Conservation (phyloP, 2,888 invertebrate genomes). For the Drosophila nr. fundita region DNA sequence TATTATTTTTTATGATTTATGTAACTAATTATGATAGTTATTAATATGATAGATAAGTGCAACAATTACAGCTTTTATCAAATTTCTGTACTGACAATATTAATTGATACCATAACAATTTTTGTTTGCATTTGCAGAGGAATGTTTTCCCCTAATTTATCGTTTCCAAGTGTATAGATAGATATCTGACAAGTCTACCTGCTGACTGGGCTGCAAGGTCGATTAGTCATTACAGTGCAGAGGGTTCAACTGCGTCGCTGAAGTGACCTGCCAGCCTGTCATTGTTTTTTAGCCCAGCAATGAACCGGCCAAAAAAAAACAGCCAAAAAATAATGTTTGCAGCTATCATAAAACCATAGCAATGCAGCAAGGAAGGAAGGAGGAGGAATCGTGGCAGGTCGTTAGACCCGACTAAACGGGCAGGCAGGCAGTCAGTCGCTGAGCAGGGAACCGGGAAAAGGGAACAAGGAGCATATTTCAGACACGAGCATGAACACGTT, state of each 20-base stretch:
- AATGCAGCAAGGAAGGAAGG: slow-evolving; percentile 57
- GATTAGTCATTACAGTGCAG: slow-evolving; percentile 71
- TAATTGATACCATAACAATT: slow-evolving; percentile 2
- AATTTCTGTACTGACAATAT: not conserved
- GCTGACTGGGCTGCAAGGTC: slow-evolving; percentile 62
- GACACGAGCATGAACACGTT: slow-evolving; percentile 36
- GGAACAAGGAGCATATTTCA: slow-evolving; percentile 27
- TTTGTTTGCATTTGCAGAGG: slow-evolving; percentile 22
- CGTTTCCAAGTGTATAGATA: slow-evolving; percentile 58
- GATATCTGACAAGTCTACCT: slow-evolving; percentile 62
- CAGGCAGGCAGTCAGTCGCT: slow-evolving; percentile 54
- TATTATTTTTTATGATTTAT: not conserved
- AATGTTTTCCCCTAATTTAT: slow-evolving; percentile 45
- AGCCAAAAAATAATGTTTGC: slow-evolving; percentile 60
- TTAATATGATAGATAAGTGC: not conserved
- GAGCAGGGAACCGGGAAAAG: slow-evolving; percentile 15
- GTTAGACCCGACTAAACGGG: slow-evolving; percentile 62
- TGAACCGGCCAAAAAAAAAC: slow-evolving; percentile 44
- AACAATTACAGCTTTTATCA: not conserved
- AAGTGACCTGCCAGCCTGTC: slow-evolving; percentile 64
- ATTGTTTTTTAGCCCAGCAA: slow-evolving; percentile 43
- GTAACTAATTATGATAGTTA: not conserved
- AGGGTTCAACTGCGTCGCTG: slow-evolving; percentile 51
- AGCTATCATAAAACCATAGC: slow-evolving; percentile 72
- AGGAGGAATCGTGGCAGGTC: slow-evolving; percentile 53